Evolutionary conservation across 2,113 vertebrate genomes (phyloP).

Genomic region (Tichodroma muraria): DNA sequence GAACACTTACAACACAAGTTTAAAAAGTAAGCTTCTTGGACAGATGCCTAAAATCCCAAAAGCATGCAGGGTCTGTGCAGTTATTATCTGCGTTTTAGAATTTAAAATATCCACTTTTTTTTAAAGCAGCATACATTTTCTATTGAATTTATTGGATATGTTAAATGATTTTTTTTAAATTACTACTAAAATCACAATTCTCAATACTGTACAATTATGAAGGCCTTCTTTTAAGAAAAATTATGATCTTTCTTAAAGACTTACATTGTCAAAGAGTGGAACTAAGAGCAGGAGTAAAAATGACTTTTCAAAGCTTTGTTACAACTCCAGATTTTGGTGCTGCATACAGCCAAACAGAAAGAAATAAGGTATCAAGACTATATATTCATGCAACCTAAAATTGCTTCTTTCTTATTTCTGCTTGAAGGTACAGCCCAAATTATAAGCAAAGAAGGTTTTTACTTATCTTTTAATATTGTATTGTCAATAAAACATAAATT

Average conservation of each 20-base stretch:
- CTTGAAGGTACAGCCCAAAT: background rate
- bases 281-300: background rate
- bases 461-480: background rate
- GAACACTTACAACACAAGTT: conserved; percentile 58
- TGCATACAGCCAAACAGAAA: background rate
- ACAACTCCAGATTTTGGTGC: background rate
- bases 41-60: conserved; percentile 10
- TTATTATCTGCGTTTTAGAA: conserved; percentile 47
- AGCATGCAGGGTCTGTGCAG: background rate
- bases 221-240: background rate
- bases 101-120: background rate
- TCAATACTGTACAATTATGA: background rate
- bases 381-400: background rate
- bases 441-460: background rate
- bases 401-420: background rate
- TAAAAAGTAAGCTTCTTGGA: conserved; percentile 18
- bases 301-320: background rate
- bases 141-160: background rate
- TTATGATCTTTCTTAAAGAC: background rate
- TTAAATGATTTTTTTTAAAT: background rate
- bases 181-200: background rate
- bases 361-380: background rate
- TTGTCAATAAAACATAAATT: background rate
- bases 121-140: conserved; percentile 8
- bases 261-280: background rate